Conservation (phyloP, 2,113 vertebrate genomes). For the Sciurus niger region DNA sequence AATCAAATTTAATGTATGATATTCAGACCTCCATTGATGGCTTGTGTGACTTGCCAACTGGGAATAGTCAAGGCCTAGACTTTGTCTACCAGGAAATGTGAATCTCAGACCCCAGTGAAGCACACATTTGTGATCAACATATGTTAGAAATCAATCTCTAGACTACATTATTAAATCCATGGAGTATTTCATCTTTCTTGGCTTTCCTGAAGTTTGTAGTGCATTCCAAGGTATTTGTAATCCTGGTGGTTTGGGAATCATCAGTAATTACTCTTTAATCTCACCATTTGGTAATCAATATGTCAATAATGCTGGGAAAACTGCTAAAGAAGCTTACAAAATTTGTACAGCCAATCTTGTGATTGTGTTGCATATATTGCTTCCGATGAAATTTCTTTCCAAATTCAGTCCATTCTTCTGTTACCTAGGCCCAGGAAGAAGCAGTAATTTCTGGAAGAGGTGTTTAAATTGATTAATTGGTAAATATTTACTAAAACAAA, state of each 20-base stretch:
- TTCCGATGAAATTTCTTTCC: constrained; percentile 6
- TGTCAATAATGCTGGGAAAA: constrained; percentile 41
- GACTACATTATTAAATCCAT: constrained; percentile 2
- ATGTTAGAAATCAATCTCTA: constrained; percentile 30
- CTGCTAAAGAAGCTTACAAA: not conserved
- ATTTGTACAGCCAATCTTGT: not conserved
- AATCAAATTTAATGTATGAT: constrained; percentile 7
- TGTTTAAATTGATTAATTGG: not conserved
- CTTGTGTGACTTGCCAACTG: not conserved
- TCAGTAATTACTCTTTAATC: constrained; percentile 43
- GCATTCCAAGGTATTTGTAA: constrained; percentile 24
- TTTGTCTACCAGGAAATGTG: not conserved
- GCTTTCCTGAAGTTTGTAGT: constrained; percentile 42
- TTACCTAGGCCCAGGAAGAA: not conserved
- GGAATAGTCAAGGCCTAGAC: not conserved
- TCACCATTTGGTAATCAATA: not conserved
- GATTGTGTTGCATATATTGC: not conserved
- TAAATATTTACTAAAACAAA: constrained; percentile 59
- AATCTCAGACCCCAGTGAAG: not conserved
- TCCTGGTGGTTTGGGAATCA: constrained; percentile 25
- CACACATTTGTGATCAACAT: constrained; percentile 26
- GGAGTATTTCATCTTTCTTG: constrained; percentile 8
- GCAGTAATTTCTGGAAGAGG: not conserved
- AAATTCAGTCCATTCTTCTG: not conserved
- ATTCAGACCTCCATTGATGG: not conserved